Base-by-base conservation (phyloP, 1,140 invertebrate genomes). In the Portunus trituberculatus region DNA sequence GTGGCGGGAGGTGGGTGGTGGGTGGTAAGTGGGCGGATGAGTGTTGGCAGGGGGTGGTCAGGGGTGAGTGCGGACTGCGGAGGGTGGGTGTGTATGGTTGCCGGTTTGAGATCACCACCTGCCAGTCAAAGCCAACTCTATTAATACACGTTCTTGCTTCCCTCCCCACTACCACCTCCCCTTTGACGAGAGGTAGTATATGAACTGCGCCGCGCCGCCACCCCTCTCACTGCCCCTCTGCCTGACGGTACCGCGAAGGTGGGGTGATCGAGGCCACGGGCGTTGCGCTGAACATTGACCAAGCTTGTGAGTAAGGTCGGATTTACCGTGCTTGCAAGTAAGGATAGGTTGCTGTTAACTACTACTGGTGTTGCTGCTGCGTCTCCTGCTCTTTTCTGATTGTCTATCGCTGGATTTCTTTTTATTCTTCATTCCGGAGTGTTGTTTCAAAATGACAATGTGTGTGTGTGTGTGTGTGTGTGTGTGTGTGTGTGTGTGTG, bases 71-170 rank as follows among this genome's bases (percentile, higher is more conserved):
- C n/a, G 46, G 28, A 48, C 20, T 52, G 39, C 28, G 7, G 89
- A 48, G 89, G 89, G 39, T 91, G 89, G 89, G 39, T 91, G 46
- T 32, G 12, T 88, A 46, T 45, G 31, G 45, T 7, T 45, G 31
- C 29, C 45, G 31, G 45, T 32, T 46, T 39, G 31, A 25, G 86
- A 0, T 32, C 45, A 46, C 31, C 28, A 88, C 86, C 46, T n/a
- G 90, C 90, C 91, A 48, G 31, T 93, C 91, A 93, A 91, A 45
- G 52, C 39, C 76, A 93, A 84, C 39, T 92, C 91, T 93, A 93
- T 84, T 93, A 93, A 32, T 93, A 84, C 12, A 93, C 91, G 83
- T 84, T 86, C 32, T 20, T 31, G 16, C 16, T 14, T 8, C n/a
- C 67, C 91, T 29, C 52, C 76, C 25, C 31, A 46, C 91, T 39